These are phyloP conservation scores for Ivindomyrus marchei DNA, from an alignment of 2,113 vertebrate species.

Conservation along the genomic window DNA sequence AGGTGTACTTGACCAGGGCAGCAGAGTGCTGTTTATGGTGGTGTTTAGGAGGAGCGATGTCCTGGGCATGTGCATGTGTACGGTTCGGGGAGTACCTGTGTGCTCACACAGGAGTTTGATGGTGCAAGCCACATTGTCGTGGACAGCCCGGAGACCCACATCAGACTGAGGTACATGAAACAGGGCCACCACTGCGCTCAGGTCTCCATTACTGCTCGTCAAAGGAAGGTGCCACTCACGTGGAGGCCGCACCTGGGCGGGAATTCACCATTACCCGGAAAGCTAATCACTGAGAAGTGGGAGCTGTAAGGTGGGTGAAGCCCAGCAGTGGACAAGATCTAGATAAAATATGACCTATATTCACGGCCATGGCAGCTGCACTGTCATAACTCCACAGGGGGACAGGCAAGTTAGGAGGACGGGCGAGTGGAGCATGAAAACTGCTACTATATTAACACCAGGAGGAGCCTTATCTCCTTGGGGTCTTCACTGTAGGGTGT, in stretches of 20 bases:
- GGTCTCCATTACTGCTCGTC: background rate
- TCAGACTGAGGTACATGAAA: conserved; percentile 31
- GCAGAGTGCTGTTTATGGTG: background rate
- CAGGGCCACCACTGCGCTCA: conserved; percentile 29
- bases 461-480: background rate
- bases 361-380: background rate
- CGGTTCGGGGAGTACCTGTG: background rate
- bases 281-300: conserved; percentile 23
- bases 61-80: conserved; percentile 19
- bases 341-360: conserved; percentile 28
- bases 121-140: conserved; percentile 29
- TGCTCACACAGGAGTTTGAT: conserved; percentile 23
- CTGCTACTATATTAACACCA: background rate
- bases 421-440: background rate
- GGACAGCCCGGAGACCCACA: conserved; percentile 21
- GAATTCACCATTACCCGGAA: background rate
- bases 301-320: conserved; percentile 14
- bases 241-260: background rate
- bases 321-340: background rate
- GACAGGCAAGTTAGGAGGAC: background rate
- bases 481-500: background rate
- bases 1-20: background rate
- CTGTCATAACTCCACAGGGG: conserved; percentile 12
- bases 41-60: background rate
- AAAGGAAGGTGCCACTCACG: background rate